Percentiles rank a stretch among this genome's conserved stretches.
These are phyloP conservation scores for Cairina moschata DNA, from an alignment of 2,113 vertebrate species.

Conservation along the genomic window DNA sequence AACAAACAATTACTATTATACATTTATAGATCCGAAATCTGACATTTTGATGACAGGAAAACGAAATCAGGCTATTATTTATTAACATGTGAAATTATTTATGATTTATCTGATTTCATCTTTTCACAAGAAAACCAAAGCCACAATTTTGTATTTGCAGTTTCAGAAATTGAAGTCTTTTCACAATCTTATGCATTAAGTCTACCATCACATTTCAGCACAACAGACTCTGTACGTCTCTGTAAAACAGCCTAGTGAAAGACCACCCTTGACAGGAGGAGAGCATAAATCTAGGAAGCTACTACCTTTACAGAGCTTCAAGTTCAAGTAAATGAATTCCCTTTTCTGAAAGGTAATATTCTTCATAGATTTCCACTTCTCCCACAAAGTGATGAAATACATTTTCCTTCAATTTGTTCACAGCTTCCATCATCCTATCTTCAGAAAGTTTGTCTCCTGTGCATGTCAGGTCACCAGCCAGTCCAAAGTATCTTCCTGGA, in stretches of 20 bases:
- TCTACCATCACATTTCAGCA: not conserved
- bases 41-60: not conserved
- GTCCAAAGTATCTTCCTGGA: not conserved
- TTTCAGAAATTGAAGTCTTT: not conserved
- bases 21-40: not conserved
- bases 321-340: not conserved
- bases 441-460: slow-evolving; percentile 1
- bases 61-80: not conserved
- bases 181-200: not conserved
- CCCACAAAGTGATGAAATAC: not conserved
- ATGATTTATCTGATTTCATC: not conserved
- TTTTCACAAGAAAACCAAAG: not conserved
- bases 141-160: not conserved
- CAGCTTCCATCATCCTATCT: not conserved
- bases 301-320: not conserved
- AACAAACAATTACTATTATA: not conserved
- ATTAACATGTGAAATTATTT: not conserved
- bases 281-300: not conserved
- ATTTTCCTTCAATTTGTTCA: slow-evolving; percentile 1
- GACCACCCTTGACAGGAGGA: not conserved
- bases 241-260: not conserved
- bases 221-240: fast-evolving
- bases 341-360: slow-evolving; percentile 17
- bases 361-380: slow-evolving; percentile 38
- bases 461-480: not conserved